phyloP scores from a whole-genome alignment of 1,140 invertebrate species.

The Heliconius congener region DNA sequence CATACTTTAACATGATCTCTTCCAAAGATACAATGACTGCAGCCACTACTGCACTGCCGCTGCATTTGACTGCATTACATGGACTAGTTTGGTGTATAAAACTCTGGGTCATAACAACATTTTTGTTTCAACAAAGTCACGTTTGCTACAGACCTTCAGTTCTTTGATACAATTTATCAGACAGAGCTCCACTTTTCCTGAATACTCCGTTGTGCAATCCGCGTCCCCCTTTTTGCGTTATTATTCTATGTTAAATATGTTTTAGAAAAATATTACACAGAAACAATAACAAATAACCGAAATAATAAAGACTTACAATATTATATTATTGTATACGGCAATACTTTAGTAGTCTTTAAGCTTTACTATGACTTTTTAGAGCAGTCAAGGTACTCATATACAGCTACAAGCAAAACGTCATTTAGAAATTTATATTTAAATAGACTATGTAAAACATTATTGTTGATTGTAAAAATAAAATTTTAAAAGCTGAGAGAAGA shows the following conservation, averaged over 20 bases:
- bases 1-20: neutral
- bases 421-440: neutral
- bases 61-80: slow-evolving; percentile 8
- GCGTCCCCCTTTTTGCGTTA: neutral
- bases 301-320: neutral
- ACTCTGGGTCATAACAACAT: neutral
- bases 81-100: neutral
- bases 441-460: neutral
- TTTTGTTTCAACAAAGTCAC: slow-evolving; percentile 11
- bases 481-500: too few relatives aligned
- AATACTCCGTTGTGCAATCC: slow-evolving; percentile 7
- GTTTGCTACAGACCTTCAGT: neutral
- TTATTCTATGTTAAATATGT: slow-evolving; percentile 17
- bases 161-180: slow-evolving; percentile 27
- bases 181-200: slow-evolving; percentile 15
- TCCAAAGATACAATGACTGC: slow-evolving; percentile 7
- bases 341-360: neutral
- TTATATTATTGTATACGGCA: neutral
- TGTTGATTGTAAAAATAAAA: too few relatives aligned
- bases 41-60: slow-evolving; percentile 6
- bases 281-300: slow-evolving; percentile 25
- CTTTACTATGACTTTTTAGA: neutral
- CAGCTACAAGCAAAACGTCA: neutral
- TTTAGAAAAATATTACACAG: slow-evolving; percentile 18
- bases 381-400: neutral